Evolutionary conservation across 2,113 vertebrate genomes (phyloP).

Genomic region (Panthera leo): DNA sequence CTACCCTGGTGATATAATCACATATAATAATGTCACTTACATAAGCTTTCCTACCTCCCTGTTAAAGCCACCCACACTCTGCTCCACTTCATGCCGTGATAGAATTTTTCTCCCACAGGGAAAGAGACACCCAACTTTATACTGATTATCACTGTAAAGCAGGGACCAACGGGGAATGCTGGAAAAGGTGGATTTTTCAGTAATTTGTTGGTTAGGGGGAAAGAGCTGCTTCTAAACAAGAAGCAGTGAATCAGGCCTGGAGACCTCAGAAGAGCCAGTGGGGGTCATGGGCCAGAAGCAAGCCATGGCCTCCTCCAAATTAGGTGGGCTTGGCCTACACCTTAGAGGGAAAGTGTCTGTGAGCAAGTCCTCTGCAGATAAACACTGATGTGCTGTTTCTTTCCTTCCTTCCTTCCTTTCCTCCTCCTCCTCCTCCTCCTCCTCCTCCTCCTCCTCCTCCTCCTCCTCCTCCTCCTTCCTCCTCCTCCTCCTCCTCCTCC

Average conservation of each 20-base stretch:
- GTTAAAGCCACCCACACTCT: conserved; percentile 65
- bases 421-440: no score
- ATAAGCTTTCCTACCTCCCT: conserved; percentile 54
- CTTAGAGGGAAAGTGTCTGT: not conserved
- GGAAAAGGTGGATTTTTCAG: not conserved
- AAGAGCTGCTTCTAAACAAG: not conserved
- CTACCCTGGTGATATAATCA: conserved; percentile 53
- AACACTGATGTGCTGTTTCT: not conserved
- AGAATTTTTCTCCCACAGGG: conserved; percentile 56
- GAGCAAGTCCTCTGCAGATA: not conserved
- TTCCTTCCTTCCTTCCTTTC: not conserved
- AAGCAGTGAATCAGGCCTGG: not conserved
- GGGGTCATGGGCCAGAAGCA: not conserved
- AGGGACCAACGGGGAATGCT: not conserved
- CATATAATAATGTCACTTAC: conserved; percentile 67
- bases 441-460: not conserved
- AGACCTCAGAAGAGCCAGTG: not conserved
- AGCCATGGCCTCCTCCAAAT: fast-evolving
- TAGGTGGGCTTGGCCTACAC: not conserved
- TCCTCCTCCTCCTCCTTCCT: no score
- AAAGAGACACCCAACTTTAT: conserved; percentile 53
- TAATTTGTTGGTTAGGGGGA: not conserved
- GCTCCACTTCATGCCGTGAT: conserved; percentile 16
- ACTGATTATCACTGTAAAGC: conserved; percentile 53
- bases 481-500: not conserved